Evolutionary conservation across 2,888 invertebrate genomes (phyloP).

Genomic region (Macrostomum cliftonense): DNA sequence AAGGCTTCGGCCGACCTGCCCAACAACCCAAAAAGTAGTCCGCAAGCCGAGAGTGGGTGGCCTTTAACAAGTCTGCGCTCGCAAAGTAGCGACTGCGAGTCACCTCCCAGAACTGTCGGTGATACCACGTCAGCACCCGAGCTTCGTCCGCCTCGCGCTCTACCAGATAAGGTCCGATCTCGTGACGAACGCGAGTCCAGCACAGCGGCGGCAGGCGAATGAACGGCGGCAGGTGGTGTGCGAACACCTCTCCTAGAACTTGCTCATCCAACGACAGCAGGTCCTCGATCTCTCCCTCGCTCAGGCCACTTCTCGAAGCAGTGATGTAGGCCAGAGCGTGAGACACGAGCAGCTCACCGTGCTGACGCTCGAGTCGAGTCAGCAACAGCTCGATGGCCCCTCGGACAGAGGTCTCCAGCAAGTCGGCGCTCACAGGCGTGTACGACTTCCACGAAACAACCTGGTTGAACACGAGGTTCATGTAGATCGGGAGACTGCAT

Average conservation of each 20-base stretch:
- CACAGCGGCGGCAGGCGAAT: slow-evolving; percentile 21
- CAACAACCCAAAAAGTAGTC: slow-evolving; percentile 10
- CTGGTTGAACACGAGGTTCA: slow-evolving; percentile 12
- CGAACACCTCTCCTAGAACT: slow-evolving; percentile 9
- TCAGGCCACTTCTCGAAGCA: slow-evolving; percentile 17
- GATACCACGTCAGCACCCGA: slow-evolving; percentile 15
- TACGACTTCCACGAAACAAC: slow-evolving; percentile 13
- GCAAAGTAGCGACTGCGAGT: slow-evolving; percentile 12
- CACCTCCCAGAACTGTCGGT: slow-evolving; percentile 14
- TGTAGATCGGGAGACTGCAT: slow-evolving; percentile 10
- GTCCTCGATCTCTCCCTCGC: slow-evolving; percentile 18
- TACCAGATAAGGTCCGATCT: slow-evolving; percentile 17
- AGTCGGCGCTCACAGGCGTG: slow-evolving; percentile 2
- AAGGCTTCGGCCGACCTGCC: slow-evolving; percentile 6
- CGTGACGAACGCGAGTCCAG: slow-evolving; percentile 15
- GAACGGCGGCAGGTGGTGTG: slow-evolving; percentile 17
- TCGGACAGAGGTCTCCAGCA: slow-evolving; percentile 5
- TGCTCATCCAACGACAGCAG: slow-evolving; percentile 16
- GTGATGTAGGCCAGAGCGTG: slow-evolving; percentile 16
- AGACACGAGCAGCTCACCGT: slow-evolving; percentile 11
- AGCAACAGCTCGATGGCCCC: slow-evolving; percentile 11
- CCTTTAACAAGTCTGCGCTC: background rate
- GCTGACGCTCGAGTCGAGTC: slow-evolving; percentile 8
- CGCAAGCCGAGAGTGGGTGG: slow-evolving; percentile 13
- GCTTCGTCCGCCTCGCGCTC: slow-evolving; percentile 18